A percentile compares a stretch with the other conserved stretches of the same genome.
phyloP scores from a whole-genome alignment of 2,888 invertebrate genomes.

The Dastarcus helophoroides region DNA sequence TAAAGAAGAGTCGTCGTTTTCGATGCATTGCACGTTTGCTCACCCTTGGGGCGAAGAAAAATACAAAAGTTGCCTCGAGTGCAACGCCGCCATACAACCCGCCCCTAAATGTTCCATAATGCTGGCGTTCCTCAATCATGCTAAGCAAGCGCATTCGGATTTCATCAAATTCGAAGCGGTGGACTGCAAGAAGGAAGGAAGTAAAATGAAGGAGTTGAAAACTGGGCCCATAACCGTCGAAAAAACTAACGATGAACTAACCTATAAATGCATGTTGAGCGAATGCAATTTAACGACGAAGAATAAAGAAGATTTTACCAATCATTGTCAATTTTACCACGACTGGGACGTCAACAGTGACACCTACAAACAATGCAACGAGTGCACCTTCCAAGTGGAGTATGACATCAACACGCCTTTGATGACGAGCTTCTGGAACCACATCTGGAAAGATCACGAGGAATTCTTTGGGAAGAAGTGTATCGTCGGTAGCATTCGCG shows the following conservation, averaged over 20 bases:
- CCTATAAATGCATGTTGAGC: conserved; percentile 27
- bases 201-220: too few relatives aligned
- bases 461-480: conserved; percentile 8
- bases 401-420: conserved; percentile 5
- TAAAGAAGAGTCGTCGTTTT: conserved; percentile 23
- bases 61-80: conserved; percentile 12
- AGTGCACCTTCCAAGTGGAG: conserved; percentile 9
- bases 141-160: too few relatives aligned
- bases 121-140: too few relatives aligned
- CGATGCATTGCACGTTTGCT: conserved; percentile 27
- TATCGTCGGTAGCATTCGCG: conserved; percentile 9
- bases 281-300: conserved; percentile 27
- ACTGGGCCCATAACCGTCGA: conserved; percentile 21
- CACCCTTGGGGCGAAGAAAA: conserved; percentile 17
- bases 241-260: conserved; percentile 15
- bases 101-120: too few relatives aligned
- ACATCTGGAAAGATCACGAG: conserved; percentile 17
- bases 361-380: conserved; percentile 12
- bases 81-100: conserved; percentile 10
- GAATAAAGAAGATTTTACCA: conserved; percentile 23
- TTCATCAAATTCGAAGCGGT: too few relatives aligned
- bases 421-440: conserved; percentile 20
- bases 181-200: too few relatives aligned
- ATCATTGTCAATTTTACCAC: conserved; percentile 30
- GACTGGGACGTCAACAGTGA: conserved; percentile 5